Evolutionary conservation across 2,113 vertebrate species (phyloP).

Genomic region (Mohoua ochrocephala): DNA sequence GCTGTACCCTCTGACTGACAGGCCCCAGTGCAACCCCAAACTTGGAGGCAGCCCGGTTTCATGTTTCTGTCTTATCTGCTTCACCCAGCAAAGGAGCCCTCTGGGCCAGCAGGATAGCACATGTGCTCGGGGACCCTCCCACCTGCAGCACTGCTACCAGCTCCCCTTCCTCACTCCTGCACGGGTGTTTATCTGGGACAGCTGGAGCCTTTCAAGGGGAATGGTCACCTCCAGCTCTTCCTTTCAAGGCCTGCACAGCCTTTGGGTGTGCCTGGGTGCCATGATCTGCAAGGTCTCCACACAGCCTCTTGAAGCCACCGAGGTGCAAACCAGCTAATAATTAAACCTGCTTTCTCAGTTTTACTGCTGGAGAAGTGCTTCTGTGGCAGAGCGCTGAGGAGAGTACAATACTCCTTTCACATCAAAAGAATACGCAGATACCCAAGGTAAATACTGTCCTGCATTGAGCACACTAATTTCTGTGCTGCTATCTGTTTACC

Average conservation of each 20-base stretch:
- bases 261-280: not conserved
- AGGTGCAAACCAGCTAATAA: conserved; percentile 37
- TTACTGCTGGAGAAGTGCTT: conserved; percentile 13
- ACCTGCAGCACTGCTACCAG: not conserved
- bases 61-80: not conserved
- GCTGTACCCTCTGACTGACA: not conserved
- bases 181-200: not conserved
- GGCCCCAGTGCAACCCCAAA: not conserved
- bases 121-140: accelerated
- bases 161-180: not conserved
- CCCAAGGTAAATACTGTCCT: not conserved
- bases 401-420: conserved; percentile 15
- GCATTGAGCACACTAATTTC: not conserved
- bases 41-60: not conserved
- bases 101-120: not conserved
- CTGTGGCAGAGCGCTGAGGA: not conserved
- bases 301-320: not conserved
- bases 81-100: not conserved
- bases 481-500: not conserved
- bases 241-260: not conserved
- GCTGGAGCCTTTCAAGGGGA: not conserved
- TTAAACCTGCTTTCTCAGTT: conserved; percentile 31
- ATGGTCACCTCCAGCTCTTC: not conserved
- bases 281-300: not conserved
- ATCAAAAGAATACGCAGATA: not conserved